These are phyloP conservation scores for Euwallacea fornicatus DNA, from an alignment of 1,140 invertebrate species.

Conservation along the genomic window DNA sequence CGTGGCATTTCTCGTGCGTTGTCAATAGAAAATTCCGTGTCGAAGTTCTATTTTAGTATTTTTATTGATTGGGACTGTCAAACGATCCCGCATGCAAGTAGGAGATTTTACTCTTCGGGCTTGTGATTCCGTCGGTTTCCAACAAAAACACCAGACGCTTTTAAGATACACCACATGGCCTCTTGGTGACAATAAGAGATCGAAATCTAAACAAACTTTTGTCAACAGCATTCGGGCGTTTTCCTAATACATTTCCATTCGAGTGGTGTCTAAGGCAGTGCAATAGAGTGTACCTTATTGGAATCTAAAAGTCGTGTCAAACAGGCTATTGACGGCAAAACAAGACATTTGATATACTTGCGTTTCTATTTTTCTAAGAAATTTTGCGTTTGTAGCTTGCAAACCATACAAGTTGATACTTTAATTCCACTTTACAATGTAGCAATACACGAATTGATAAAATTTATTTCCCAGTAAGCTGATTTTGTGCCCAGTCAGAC, in stretches of 20 bases:
- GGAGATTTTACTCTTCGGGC: not conserved
- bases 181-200: conserved; percentile 1
- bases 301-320: not conserved
- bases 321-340: not conserved
- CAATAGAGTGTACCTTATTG: too few species aligned
- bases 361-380: not conserved
- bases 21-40: too few species aligned
- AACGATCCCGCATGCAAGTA: not conserved
- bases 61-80: not conserved
- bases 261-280: not conserved
- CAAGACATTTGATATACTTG: too few species aligned
- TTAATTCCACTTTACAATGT: not conserved
- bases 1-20: too few species aligned
- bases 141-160: conserved; percentile 2
- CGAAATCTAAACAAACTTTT: conserved; percentile 1
- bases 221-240: not conserved
- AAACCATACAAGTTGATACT: not conserved
- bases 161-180: conserved; percentile 8
- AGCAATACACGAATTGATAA: conserved; percentile 1
- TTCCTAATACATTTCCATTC: not conserved
- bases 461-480: conserved; percentile 8
- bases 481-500: conserved; percentile 7
- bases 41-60: not conserved
- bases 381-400: not conserved
- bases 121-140: conserved; percentile 13